phyloP scores from a whole-genome alignment of 30 jellyfish, hydroid and myxozoan species.

The Nemopilema nomurai region DNA sequence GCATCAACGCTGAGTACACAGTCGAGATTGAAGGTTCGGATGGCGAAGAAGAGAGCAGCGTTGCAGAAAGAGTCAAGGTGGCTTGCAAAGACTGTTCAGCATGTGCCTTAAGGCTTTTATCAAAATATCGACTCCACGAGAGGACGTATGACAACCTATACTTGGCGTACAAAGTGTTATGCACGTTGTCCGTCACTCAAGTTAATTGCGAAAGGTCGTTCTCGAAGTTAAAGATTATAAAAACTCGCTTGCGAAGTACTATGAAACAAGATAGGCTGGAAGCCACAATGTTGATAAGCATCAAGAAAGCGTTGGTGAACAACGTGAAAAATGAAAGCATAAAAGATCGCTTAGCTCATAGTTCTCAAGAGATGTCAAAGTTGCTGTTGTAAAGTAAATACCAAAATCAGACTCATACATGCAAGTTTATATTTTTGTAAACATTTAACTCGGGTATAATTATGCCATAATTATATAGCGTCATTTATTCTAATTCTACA shows the following conservation, averaged over 20 bases:
- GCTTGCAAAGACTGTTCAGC: too few species aligned
- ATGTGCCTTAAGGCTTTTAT: slow-evolving; percentile 1
- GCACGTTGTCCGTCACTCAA: background rate
- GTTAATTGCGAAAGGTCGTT: background rate
- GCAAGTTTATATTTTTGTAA: background rate
- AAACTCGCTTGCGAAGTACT: background rate
- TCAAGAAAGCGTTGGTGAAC: background rate
- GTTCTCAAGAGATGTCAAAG: background rate
- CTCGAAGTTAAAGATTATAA: background rate
- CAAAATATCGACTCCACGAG: background rate
- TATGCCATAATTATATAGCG: too few species aligned
- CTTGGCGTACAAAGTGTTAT: background rate
- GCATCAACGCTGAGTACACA: slow-evolving; percentile 1
- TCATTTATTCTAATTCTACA: too few species aligned
- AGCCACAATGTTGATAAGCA: background rate
- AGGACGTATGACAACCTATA: background rate
- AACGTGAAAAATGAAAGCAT: background rate
- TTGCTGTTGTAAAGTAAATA: background rate
- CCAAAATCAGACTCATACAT: background rate
- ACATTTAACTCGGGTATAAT: too few species aligned
- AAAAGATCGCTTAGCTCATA: background rate
- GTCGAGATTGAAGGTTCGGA: background rate
- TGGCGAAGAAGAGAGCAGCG: background rate
- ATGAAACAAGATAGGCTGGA: background rate
- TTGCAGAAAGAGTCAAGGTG: too few species aligned